Evolutionary conservation across 1,140 invertebrate genomes (phyloP), one percentile per base, ranked within the genome.

Genomic region (Drosophila persimilis): DNA sequence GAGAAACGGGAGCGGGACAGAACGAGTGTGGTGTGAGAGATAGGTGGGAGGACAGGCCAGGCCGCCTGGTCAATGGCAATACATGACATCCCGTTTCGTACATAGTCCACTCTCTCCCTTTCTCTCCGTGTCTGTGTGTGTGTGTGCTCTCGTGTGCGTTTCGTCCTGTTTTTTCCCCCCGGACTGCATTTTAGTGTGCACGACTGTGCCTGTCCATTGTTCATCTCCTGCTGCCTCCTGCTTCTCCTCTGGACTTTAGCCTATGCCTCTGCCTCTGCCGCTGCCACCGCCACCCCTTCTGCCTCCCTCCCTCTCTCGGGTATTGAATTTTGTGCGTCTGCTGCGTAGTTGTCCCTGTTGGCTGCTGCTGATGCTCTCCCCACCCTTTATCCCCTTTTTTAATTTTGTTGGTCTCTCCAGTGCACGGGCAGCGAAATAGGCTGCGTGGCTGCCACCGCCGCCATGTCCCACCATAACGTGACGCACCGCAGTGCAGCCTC

Each of bases 51-150:
- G 66, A 43, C 31, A 35, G 31, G 31, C 31, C 31, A 35, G 31
- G 31, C 31, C 31, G 77, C 72, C 77, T 81, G 81, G 77, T 77
- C 73, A 77, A 81, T 80, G 73, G 69, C 70, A 64, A 83, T 86
- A 85, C 81, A 85, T 73, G 69, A 80, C 35, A 44, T 44, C 64
- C 35, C 63, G 39, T 51, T 45, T 84, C 73, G 80, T 77, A 85
- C 39, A 85, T 86, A 86, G 81, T 50, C 61, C 66, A 48, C 46
- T 43, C 35, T 4, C 35, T 39, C 11, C 35, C 35, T 13, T 11
- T 39, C 35, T 5, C 35, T 13, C 9, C 9, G 31, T 31, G 31
- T 9, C 8, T 9, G 8, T 31, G 35, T 39, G 35, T 39, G 11
- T 5, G 35, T 39, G 11, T 51, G 44, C 62, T 58, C 55, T 44